Evolutionary conservation across 2,888 invertebrate genomes (phyloP), one percentile per base, ranked within the genome.

Genomic region (Herminia tarsipennalis): DNA sequence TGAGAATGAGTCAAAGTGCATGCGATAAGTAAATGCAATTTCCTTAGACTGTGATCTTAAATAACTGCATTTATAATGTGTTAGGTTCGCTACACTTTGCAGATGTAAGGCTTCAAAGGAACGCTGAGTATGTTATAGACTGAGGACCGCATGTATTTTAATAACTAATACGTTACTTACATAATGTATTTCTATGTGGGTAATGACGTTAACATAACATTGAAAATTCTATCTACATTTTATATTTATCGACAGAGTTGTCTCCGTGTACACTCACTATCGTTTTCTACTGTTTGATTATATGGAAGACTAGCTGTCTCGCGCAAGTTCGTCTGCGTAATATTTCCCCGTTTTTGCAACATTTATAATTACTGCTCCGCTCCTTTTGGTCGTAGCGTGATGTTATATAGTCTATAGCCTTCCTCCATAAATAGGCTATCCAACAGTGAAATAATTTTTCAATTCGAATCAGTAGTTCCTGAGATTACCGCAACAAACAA

Each of bases 11-110:
- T 81, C 78, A 79, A 83, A 83, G 79, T 78, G 76, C 76, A 74
- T 65, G 72, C 78, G 75, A 84, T 83, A 80, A 78, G 75, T 78
- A 77, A 85, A 83, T 81, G 78, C 79, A 82, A 84, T 84, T 84
- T 83, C 74, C 77, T 73, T 59, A 73, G 72, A 75, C 67, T 70
- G 62, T 58, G 70, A 73, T 76, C 69, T 75, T 77, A 72, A 73
- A 71, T 78, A 75, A 73, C 65, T 76, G 63, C 70, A 77, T 73
- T 77, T 74, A 71, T 66, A 59, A 73, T 50, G 46, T 46, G 12
- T 5, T 13, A 36, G 9, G 60, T 63, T 59, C 39, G 59, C 58
- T 59, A 61, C 54, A 44, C 51, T 59, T 56, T 38, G 36, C 32
- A 33, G 33, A 59, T 53, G 46, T 69, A 68, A 41, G 70, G 66